phyloP scores from a whole-genome alignment of 2,888 invertebrate genomes.

The Biston stratarius region DNA sequence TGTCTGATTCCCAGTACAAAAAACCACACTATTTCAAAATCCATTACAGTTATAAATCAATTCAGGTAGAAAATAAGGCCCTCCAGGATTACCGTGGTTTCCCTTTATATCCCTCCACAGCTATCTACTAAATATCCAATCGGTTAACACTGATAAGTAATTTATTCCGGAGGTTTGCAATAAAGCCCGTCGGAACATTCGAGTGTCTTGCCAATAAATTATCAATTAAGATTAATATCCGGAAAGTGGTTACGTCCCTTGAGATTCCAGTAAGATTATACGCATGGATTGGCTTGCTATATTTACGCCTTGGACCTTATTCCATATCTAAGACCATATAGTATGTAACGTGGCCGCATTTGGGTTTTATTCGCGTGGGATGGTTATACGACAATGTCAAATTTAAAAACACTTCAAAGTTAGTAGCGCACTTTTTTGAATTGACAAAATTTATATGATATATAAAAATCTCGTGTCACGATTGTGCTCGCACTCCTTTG shows the following conservation, averaged over 20 bases:
- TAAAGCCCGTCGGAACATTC: constrained; percentile 32
- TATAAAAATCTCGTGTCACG: too few relatives aligned
- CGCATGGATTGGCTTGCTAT: constrained; percentile 23
- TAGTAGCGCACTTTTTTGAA: too few relatives aligned
- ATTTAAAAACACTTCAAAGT: too few relatives aligned
- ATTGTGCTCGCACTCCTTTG: too few relatives aligned
- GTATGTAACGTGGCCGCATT: too few relatives aligned
- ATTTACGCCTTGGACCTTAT: constrained; percentile 1
- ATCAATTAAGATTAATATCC: constrained; percentile 53
- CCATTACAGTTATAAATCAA: constrained; percentile 2
- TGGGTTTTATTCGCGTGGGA: too few relatives aligned
- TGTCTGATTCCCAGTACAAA: not conserved
- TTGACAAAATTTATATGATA: too few relatives aligned
- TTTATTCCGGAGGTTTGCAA: constrained; percentile 38
- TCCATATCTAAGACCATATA: too few relatives aligned
- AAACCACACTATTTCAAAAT: not conserved
- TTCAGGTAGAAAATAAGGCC: not conserved
- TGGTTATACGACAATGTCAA: too few relatives aligned
- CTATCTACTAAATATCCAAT: constrained; percentile 25
- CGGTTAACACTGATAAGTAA: constrained; percentile 35
- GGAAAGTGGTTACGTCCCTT: constrained; percentile 44
- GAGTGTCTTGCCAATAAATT: constrained; percentile 52
- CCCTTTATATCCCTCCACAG: constrained; percentile 9
- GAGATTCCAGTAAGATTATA: constrained; percentile 50
- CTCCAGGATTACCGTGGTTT: not conserved